phyloP scores from a whole-genome alignment of 2,113 vertebrate species.

The Nannobrachium achirus region DNA sequence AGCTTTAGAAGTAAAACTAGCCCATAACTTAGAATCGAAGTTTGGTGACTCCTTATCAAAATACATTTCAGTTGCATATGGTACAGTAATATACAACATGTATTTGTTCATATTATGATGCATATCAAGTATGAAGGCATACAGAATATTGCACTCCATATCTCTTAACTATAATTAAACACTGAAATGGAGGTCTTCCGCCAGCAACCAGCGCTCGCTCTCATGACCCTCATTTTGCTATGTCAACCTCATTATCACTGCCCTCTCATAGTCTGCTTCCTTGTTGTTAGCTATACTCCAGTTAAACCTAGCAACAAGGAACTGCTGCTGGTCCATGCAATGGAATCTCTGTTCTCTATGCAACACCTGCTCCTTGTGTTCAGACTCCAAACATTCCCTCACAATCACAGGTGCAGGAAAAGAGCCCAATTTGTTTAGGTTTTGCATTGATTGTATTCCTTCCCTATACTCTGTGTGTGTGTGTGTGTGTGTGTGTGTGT shows the following conservation, averaged over 20 bases:
- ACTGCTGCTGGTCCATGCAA: constrained; percentile 6
- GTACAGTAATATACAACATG: no score
- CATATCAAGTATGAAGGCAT: no score
- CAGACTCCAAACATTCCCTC: constrained; percentile 2
- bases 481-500: no score
- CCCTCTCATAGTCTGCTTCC: constrained; percentile 14
- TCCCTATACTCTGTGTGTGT: background rate
- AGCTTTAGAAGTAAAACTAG: no score
- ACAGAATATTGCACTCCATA: no score
- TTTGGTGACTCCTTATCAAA: no score
- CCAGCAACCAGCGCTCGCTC: background rate
- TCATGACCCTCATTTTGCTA: constrained; percentile 20
- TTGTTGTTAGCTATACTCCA: constrained; percentile 3
- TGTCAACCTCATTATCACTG: constrained; percentile 15
- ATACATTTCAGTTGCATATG: no score
- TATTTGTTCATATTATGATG: no score
- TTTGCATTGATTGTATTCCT: constrained; percentile 48
- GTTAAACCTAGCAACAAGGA: constrained; percentile 25
- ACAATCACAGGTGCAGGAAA: constrained; percentile 15
- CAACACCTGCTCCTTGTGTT: constrained; percentile 13
- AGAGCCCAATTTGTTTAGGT: constrained; percentile 44
- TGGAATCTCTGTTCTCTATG: constrained; percentile 17
- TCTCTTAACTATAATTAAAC: no score
- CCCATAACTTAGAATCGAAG: no score
- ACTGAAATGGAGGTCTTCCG: background rate